These are phyloP conservation scores for Amiota communis DNA, from an alignment of 2,888 invertebrate genomes.

Conservation along the genomic window DNA sequence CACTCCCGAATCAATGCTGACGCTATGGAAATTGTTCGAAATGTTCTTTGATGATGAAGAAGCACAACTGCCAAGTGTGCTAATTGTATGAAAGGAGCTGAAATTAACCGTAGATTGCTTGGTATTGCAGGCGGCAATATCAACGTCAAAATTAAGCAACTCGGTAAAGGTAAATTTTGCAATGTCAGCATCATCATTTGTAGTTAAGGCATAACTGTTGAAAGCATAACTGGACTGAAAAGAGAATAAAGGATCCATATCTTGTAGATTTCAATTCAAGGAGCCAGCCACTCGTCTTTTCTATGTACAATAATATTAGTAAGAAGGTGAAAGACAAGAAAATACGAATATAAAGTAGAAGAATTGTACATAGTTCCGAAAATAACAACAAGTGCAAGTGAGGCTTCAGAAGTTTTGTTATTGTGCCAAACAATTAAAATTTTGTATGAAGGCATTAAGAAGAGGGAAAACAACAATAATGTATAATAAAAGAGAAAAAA, in stretches of 20 bases:
- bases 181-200: constrained; percentile 39
- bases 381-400: constrained; percentile 14
- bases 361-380: background rate
- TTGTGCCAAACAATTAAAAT: constrained; percentile 60
- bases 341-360: background rate
- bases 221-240: constrained; percentile 17
- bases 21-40: constrained; percentile 44
- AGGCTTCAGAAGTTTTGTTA: constrained; percentile 33
- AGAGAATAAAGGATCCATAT: constrained; percentile 1
- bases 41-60: background rate
- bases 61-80: constrained; percentile 13
- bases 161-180: constrained; percentile 36
- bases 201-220: background rate
- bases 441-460: constrained; percentile 42
- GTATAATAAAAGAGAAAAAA: background rate
- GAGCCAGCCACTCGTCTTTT: no score
- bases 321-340: background rate
- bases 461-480: background rate
- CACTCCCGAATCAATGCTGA: constrained; percentile 51
- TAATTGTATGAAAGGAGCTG: background rate
- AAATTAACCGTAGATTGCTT: constrained; percentile 8
- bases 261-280: no score
- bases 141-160: constrained; percentile 24
- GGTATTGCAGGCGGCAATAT: constrained; percentile 38
- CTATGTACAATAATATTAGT: no score